A percentile compares a stretch with the other conserved stretches of the same genome.
Conservation (phyloP, 2,888 invertebrate genomes). For the Netelia virgata region DNA sequence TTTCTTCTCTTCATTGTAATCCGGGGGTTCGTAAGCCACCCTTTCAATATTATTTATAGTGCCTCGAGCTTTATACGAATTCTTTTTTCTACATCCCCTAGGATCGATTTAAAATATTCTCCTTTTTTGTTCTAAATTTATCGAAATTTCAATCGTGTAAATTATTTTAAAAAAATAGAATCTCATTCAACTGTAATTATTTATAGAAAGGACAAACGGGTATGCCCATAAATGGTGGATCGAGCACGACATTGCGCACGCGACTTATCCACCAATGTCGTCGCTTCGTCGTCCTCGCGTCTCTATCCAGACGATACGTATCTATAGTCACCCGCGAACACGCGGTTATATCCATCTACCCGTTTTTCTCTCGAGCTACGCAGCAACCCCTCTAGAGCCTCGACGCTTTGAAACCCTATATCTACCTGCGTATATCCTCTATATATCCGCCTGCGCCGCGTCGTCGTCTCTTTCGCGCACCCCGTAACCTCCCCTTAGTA, state of each 20-base stretch:
- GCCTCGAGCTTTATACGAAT: too few relatives aligned
- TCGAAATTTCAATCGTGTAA: too few relatives aligned
- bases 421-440: slow-evolving; percentile 49
- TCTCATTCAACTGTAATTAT: too few relatives aligned
- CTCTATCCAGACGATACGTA: slow-evolving; percentile 32
- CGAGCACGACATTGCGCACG: slow-evolving; percentile 52
- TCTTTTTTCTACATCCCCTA: too few relatives aligned
- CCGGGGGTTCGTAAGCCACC: slow-evolving; percentile 2
- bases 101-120: too few relatives aligned
- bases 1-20: background rate
- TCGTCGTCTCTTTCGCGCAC: slow-evolving; percentile 47
- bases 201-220: too few relatives aligned
- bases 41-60: background rate
- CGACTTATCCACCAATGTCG: slow-evolving; percentile 58
- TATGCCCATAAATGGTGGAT: slow-evolving; percentile 1
- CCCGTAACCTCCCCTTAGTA: slow-evolving; percentile 23
- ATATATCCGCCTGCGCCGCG: slow-evolving; percentile 41
- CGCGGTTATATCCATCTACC: slow-evolving; percentile 7
- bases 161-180: too few relatives aligned
- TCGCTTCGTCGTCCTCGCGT: slow-evolving; percentile 47
- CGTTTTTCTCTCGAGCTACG: background rate
- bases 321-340: background rate
- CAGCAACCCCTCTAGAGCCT: slow-evolving; percentile 7
- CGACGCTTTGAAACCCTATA: slow-evolving; percentile 62
- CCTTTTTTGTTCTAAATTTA: background rate